These are phyloP conservation scores for Paguma larvata DNA, from an alignment of 2,797 vertebrate genomes.

Conservation along the genomic window DNA sequence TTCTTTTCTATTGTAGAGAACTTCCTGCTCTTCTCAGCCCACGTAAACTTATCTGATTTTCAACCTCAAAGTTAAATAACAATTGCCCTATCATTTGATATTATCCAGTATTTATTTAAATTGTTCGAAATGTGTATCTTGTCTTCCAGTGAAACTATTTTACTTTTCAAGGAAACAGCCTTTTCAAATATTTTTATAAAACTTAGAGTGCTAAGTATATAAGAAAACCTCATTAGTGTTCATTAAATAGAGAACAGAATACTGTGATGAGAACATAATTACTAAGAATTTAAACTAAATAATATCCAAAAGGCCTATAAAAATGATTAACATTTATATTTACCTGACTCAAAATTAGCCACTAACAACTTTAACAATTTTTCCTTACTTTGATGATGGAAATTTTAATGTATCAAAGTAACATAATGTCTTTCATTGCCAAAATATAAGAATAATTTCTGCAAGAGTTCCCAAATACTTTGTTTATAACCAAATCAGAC, in stretches of 20 bases:
- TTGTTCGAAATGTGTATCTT: not conserved
- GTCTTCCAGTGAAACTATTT: not conserved
- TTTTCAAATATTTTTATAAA: not conserved
- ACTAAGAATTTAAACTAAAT: conserved; percentile 13
- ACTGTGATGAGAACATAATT: not conserved
- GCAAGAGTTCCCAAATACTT: not conserved
- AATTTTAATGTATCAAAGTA: conserved; percentile 42
- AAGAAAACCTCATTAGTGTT: not conserved
- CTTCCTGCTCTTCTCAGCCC: not conserved
- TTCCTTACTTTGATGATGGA: conserved; percentile 24
- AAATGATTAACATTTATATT: conserved; percentile 31
- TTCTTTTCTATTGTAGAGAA: not conserved
- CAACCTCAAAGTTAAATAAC: conserved; percentile 19
- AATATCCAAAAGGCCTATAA: not conserved
- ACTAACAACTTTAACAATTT: not conserved
- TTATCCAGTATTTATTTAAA: not conserved
- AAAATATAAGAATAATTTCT: conserved; percentile 49
- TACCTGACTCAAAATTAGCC: conserved; percentile 28
- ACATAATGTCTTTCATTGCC: conserved; percentile 49
- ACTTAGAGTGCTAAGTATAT: not conserved
- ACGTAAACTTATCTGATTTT: conserved; percentile 40
- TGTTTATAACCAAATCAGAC: conserved; percentile 56
- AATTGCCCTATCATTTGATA: not conserved
- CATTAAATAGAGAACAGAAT: not conserved
- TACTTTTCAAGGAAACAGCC: conserved; percentile 12